Evolutionary conservation across 2,888 invertebrate genomes (phyloP), one percentile per base, ranked within the genome.

Genomic region (Thecophora atra): DNA sequence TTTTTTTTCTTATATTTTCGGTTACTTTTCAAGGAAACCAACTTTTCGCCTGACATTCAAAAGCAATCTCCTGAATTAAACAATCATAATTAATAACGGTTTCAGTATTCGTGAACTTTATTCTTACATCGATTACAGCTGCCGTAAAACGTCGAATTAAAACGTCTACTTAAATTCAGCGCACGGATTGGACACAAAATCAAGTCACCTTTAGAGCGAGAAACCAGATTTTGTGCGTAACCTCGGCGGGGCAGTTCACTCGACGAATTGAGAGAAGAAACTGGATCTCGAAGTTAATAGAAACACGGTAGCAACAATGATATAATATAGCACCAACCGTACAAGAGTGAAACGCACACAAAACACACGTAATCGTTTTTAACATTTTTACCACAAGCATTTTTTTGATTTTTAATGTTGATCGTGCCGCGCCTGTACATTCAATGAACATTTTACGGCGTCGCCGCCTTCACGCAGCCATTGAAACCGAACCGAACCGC

Each of bases 361-460:
- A 5, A 51, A 1, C 4, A 51, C 19, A 24, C 17, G n/a, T n/a
- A 51, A 17, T 47, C 65, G 44, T 26, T 44, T 66, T 66, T 52
- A 28, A 52, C 65, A 66, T 66, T 66, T 66, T 51, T 28, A 66
- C 51, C 65, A 66, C 52, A 44, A 21, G 30, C 44, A 7, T 42
- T 21, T 37, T 11, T 37, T 37, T 37, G 7, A 37, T 37, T 37
- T 37, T 37, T 37, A 37, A 8, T 37, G 6, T 6, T 37, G 6
- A 37, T 37, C 7, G 7, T 37, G 37, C 3, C 37, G 37, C 37
- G 11, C 37, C 11, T 37, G 37, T 37, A 8, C 37, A 37, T 37
- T 37, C 1, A 37, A n/a, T n/a, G n/a, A n/a, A n/a, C n/a, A 8
- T 37, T 37, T 30, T 37, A 8, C 11, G 37, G 37, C 37, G 37